Evolutionary conservation across 2,113 vertebrate genomes (phyloP).

Genomic region (Hyla sarda): DNA sequence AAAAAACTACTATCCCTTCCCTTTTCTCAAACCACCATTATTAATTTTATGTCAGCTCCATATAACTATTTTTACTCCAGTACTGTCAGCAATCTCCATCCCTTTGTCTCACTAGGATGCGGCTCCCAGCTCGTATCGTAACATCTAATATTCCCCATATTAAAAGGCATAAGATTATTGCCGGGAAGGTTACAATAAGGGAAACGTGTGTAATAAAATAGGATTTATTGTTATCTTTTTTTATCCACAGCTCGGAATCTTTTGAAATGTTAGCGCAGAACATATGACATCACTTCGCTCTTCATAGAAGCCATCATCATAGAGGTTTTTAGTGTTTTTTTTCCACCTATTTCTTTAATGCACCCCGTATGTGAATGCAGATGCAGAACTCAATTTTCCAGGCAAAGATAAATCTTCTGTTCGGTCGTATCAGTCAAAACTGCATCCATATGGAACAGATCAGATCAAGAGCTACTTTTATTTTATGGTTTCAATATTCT

Average conservation of each 20-base stretch:
- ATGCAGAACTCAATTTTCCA: slow-evolving; percentile 36
- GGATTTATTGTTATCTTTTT: slow-evolving; percentile 40
- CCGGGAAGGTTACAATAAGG: neutral
- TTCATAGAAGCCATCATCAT: slow-evolving; percentile 19
- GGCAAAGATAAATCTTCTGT: slow-evolving; percentile 44
- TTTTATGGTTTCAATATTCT: neutral
- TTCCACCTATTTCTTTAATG: slow-evolving; percentile 43
- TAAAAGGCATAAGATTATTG: neutral
- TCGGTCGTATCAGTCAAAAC: slow-evolving; percentile 34
- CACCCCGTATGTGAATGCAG: slow-evolving; percentile 43
- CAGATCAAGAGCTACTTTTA: slow-evolving; percentile 24
- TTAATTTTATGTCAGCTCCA: slow-evolving; percentile 42
- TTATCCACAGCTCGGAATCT: neutral
- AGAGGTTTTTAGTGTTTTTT: slow-evolving; percentile 11
- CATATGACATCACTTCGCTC: slow-evolving; percentile 47
- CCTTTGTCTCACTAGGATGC: neutral
- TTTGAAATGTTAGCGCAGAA: slow-evolving; percentile 29
- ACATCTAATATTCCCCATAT: slow-evolving; percentile 8
- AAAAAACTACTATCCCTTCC: slow-evolving; percentile 36
- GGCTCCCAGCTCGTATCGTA: neutral
- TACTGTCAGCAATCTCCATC: slow-evolving; percentile 42
- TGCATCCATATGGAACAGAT: slow-evolving; percentile 53
- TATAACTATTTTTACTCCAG: slow-evolving; percentile 42
- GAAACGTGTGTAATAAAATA: slow-evolving; percentile 16
- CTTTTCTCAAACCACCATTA: slow-evolving; percentile 53